Conservation (phyloP, 2,888 invertebrate genomes). For the Philaethria dido region DNA sequence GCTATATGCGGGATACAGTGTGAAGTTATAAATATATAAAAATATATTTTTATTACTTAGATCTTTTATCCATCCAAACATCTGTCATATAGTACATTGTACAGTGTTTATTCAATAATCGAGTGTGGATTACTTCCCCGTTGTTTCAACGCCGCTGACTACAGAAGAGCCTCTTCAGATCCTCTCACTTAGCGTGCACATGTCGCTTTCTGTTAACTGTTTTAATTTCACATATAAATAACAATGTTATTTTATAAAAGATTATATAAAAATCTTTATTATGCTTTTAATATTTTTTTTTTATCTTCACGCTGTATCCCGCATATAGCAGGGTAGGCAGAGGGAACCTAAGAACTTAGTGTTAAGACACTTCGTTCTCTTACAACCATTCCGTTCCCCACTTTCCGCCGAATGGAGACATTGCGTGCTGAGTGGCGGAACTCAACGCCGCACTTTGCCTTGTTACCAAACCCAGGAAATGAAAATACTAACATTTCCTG, state of each 20-base stretch:
- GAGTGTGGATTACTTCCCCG: constrained; percentile 61
- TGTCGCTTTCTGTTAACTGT: constrained; percentile 59
- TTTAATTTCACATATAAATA: constrained; percentile 47
- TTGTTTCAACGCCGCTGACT: constrained; percentile 69
- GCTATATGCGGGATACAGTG: no score
- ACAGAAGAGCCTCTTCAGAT: constrained; percentile 55
- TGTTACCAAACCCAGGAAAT: no score
- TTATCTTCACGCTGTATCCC: no score
- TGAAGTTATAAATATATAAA: not conserved
- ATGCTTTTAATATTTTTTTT: not conserved
- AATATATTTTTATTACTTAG: not conserved
- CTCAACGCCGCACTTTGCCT: no score
- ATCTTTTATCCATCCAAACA: constrained; percentile 20
- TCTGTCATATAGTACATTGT: constrained; percentile 34
- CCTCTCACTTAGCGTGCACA: constrained; percentile 51
- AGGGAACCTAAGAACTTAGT: no score
- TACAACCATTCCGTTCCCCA: no score
- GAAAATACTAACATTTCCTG: no score
- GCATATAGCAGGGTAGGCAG: no score
- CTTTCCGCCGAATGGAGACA: no score
- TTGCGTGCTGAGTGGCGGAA: no score
- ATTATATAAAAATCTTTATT: not conserved
- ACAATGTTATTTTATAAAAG: not conserved
- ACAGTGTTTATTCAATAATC: constrained; percentile 72
- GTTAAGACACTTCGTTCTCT: no score